phyloP scores from a whole-genome alignment of 1,140 invertebrate species.

The Sitobion miscanthi region DNA sequence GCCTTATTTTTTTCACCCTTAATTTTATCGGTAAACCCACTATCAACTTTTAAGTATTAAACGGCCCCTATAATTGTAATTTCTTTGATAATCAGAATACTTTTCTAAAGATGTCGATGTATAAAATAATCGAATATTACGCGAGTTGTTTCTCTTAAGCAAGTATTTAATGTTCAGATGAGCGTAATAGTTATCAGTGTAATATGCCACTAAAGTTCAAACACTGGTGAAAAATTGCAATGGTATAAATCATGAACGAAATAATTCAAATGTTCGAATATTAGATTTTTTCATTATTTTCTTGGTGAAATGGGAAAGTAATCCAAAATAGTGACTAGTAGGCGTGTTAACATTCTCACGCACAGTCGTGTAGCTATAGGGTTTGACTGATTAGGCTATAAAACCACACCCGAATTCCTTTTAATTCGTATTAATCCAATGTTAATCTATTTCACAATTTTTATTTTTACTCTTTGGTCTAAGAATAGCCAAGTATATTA shows the following conservation, averaged over 20 bases:
- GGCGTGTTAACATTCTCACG: background rate
- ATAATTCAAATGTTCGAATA: background rate
- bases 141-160: background rate
- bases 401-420: background rate
- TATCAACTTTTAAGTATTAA: background rate
- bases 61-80: background rate
- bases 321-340: background rate
- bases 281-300: background rate
- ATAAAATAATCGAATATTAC: background rate
- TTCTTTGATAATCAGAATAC: background rate
- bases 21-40: background rate
- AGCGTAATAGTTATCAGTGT: background rate
- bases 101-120: background rate
- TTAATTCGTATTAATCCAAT: background rate
- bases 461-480: background rate
- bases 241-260: background rate
- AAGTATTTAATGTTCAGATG: background rate
- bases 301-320: background rate
- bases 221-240: background rate
- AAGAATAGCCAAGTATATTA: background rate
- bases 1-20: no score
- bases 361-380: background rate
- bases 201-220: background rate
- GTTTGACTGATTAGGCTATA: background rate
- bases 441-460: background rate